These are phyloP conservation scores for Synergus japonicus DNA, from an alignment of 2,888 invertebrate genomes.

Conservation along the genomic window DNA sequence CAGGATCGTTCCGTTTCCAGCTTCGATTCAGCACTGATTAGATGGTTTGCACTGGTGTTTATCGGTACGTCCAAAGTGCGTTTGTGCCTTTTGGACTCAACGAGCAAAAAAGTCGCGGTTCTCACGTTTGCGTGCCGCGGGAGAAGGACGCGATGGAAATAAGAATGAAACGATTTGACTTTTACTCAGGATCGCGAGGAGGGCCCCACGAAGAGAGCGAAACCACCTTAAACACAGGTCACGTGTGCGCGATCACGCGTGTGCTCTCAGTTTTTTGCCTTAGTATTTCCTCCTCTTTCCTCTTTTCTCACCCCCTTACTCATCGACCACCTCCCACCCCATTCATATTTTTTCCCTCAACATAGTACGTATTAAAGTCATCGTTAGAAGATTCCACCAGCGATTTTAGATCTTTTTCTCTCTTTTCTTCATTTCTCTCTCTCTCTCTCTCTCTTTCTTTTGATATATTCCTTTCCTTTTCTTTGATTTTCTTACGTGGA, in stretches of 20 bases:
- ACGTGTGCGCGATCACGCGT: conserved; percentile 66
- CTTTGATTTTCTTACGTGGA: conserved; percentile 45
- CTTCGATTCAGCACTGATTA: conserved; percentile 20
- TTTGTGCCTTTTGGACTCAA: conserved; percentile 48
- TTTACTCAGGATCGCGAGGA: conserved; percentile 63
- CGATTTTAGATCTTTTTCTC: conserved; percentile 48
- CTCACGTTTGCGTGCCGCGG: conserved; percentile 70
- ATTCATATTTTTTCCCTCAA: conserved; percentile 40
- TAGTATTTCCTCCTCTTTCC: conserved; percentile 60
- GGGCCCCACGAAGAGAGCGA: conserved; percentile 58
- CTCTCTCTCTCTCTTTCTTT: conserved; percentile 47
- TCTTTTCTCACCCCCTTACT: conserved; percentile 38
- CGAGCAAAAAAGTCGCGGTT: conserved; percentile 60
- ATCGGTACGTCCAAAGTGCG: conserved; percentile 23
- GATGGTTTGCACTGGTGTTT: conserved; percentile 33
- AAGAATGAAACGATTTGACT: conserved; percentile 55
- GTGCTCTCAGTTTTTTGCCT: conserved; percentile 53
- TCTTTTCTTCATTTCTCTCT: conserved; percentile 44
- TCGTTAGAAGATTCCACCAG: conserved; percentile 67
- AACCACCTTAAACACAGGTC: conserved; percentile 75
- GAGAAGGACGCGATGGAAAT: conserved; percentile 58
- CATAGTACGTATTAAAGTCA: conserved; percentile 61
- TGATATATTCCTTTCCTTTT: conserved; percentile 45
- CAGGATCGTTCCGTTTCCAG: neutral
- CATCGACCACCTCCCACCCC: conserved; percentile 44